These are phyloP conservation scores for Leuctra nigra DNA, from an alignment of 2,888 invertebrate species.

Conservation along the genomic window DNA sequence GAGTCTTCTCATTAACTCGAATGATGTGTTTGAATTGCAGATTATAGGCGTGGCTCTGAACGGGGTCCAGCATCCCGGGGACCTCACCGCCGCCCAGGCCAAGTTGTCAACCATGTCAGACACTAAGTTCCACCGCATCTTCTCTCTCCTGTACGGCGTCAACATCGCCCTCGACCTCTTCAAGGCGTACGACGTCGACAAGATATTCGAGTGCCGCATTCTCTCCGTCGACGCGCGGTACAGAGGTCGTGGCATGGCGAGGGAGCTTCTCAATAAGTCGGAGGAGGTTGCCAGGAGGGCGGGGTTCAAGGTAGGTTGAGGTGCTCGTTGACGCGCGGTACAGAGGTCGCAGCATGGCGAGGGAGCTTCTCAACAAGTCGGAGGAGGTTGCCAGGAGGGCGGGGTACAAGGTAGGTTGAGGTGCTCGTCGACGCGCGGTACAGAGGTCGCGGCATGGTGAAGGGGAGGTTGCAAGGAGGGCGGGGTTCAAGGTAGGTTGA, in stretches of 20 bases:
- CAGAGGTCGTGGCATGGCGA: conserved; percentile 68
- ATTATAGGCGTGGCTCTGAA: conserved; percentile 73
- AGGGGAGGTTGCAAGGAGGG: conserved; percentile 55
- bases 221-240: conserved; percentile 66
- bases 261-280: conserved; percentile 60
- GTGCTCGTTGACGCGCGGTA: conserved; percentile 63
- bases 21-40: conserved; percentile 44
- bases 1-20: too few species aligned
- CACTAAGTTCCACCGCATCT: conserved; percentile 73
- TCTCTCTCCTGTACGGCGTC: conserved; percentile 64
- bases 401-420: conserved; percentile 68
- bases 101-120: conserved; percentile 54
- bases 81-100: conserved; percentile 60
- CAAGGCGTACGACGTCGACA: conserved; percentile 55
- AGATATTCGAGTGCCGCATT: conserved; percentile 72
- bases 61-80: conserved; percentile 65
- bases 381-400: conserved; percentile 57
- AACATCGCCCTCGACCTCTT: conserved; percentile 66
- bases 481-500: conserved; percentile 68
- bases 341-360: conserved; percentile 68
- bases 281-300: conserved; percentile 57
- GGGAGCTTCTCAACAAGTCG: conserved; percentile 60
- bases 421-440: conserved; percentile 63
- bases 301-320: conserved; percentile 62
- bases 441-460: conserved; percentile 68